Evolutionary conservation across 2,888 invertebrate species (phyloP), one percentile per base, ranked within the genome.

Genomic region (Apodemia hepburni): DNA sequence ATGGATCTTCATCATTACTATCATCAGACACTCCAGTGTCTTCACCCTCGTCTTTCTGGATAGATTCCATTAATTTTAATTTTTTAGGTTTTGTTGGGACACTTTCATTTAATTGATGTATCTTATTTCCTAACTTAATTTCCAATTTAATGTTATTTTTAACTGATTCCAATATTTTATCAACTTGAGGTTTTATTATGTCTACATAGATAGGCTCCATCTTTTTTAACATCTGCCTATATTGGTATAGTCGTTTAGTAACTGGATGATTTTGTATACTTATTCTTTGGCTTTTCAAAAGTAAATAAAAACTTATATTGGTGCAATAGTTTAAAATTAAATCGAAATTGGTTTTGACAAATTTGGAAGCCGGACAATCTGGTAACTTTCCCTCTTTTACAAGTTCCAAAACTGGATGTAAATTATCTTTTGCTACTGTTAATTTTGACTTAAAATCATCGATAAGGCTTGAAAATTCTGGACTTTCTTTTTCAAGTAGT

Each of bases 221-320:
- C 87, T 97, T 94, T 67, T 94, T 93, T 59, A 97, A 84, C 73
- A 97, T 90, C 80, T 96, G 94, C 67, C 95, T 93, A 75, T 96
- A 96, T 77, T 97, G 96, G 65, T 96, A 95, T 61, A 99, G 89
- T 67, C 97, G 93, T 78, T 97, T 96, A 57, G 97, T 93, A 15
- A 98, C 94, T n/a, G 99, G 98, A 92, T 99, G 99, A 71, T 95
- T 95, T 74, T 95, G 94, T 27, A 97, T 92, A 62, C 93, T 92
- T 27, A 93, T 85, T 73, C 94, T 94, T 75, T 95, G 95, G 62
- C 96, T 93, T 91, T 98, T 98, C 17, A 98, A 84, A 71, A 97
- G 92, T 70, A 98, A 82, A 82, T 98, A 98, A 85, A 97, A 97
- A 60, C 94, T 93, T 49, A 98, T 95, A 80, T 98, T 98, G 27